These are phyloP conservation scores for Poeciliopsis turrubarensis DNA, from an alignment of 2,113 vertebrate species.

Conservation along the genomic window DNA sequence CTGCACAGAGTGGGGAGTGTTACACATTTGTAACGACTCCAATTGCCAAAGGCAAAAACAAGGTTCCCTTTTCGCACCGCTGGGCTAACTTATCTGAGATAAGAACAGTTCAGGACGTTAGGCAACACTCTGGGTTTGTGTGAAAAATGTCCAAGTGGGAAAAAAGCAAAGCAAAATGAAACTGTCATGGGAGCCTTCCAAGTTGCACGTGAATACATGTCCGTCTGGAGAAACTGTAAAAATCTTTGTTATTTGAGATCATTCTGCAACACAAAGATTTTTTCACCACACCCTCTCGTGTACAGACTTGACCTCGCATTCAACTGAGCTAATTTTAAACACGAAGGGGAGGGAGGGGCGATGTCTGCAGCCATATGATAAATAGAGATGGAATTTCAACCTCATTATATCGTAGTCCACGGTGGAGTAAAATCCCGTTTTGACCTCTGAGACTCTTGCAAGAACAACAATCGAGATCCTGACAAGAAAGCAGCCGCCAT, in stretches of 20 bases:
- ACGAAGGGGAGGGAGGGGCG: neutral
- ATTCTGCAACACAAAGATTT: neutral
- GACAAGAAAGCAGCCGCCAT: no score
- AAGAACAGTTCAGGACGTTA: conserved; percentile 15
- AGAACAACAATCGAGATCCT: neutral
- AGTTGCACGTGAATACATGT: conserved; percentile 1
- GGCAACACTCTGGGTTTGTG: neutral
- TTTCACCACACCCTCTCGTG: conserved; percentile 15
- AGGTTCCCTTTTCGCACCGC: conserved; percentile 8
- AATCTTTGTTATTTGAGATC: conserved; percentile 7
- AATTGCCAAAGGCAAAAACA: conserved; percentile 27
- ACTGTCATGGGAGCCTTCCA: neutral
- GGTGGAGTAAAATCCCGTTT: conserved; percentile 4
- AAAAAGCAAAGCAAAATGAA: neutral
- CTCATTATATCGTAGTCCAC: neutral
- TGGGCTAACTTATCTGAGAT: conserved; percentile 39
- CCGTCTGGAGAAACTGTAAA: neutral
- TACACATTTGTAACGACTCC: conserved; percentile 6
- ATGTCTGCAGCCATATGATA: neutral
- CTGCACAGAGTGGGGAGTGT: neutral
- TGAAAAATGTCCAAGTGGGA: neutral
- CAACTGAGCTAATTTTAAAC: conserved; percentile 33
- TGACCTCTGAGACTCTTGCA: conserved; percentile 22
- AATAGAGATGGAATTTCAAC: neutral
- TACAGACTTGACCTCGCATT: conserved; percentile 39